A percentile compares a stretch with the other conserved stretches of the same genome.
Conservation (phyloP, 2,888 invertebrate genomes). For the Dolichopus griseipennis region DNA sequence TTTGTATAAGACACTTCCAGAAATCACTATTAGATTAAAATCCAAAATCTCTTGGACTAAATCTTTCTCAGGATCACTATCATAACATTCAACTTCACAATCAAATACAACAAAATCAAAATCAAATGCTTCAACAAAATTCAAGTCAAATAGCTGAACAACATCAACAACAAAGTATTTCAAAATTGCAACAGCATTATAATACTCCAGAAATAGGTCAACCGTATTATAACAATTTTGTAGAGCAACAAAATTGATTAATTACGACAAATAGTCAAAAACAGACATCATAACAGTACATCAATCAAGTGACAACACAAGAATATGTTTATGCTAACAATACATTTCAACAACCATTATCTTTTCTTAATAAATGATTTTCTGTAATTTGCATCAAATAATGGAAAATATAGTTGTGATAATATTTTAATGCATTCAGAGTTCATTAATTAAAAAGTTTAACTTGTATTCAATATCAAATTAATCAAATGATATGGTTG, state of each 20-base stretch:
- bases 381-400: slow-evolving; percentile 8
- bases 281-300: slow-evolving; percentile 22
- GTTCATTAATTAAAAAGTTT: slow-evolving; percentile 38
- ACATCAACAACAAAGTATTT: slow-evolving; percentile 18
- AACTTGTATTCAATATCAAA: slow-evolving; percentile 39
- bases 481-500: slow-evolving; percentile 31
- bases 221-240: background rate
- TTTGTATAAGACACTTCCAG: too few relatives aligned
- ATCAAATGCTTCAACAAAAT: background rate
- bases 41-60: background rate
- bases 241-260: background rate
- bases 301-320: slow-evolving; percentile 7
- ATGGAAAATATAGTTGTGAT: slow-evolving; percentile 35
- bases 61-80: background rate
- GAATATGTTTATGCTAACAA: background rate
- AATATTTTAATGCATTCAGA: slow-evolving; percentile 41
- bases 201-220: background rate
- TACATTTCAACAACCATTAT: background rate
- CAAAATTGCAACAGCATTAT: slow-evolving; percentile 8
- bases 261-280: slow-evolving; percentile 18
- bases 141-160: background rate
- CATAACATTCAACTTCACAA: background rate
- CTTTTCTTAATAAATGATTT: slow-evolving; percentile 15
- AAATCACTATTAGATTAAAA: too few relatives aligned
- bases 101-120: background rate